Evolutionary conservation across 64 coral and sea anemone species (phyloP).

Genomic region (Dendrophyllia cribrosa): DNA sequence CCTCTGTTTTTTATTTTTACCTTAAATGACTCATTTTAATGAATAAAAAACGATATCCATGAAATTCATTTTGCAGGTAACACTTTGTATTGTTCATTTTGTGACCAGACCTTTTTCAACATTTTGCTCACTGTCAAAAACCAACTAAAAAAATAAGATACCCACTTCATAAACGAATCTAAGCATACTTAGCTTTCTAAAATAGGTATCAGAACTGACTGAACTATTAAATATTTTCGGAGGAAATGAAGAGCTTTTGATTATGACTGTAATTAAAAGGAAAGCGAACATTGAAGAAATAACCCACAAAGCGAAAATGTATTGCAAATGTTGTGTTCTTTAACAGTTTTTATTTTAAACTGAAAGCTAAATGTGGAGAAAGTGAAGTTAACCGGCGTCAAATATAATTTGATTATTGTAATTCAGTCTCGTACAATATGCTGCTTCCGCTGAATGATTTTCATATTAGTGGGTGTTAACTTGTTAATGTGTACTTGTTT

Average conservation of each 20-base stretch:
- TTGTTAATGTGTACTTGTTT: not conserved
- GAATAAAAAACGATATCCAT: too few species aligned
- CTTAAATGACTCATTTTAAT: not conserved
- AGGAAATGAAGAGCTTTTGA: slow-evolving; percentile 8
- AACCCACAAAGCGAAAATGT: not conserved
- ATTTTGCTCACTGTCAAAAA: not conserved
- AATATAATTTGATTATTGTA: not conserved
- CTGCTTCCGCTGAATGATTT: not conserved
- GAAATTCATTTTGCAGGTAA: too few species aligned
- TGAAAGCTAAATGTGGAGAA: not conserved
- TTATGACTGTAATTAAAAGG: not conserved
- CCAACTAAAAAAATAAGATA: not conserved
- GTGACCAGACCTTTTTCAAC: too few species aligned
- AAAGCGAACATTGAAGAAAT: not conserved
- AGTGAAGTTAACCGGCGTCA: not conserved
- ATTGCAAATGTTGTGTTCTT: not conserved
- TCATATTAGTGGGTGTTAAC: not conserved
- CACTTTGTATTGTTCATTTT: too few species aligned
- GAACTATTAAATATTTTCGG: not conserved
- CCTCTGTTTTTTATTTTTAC: too few species aligned
- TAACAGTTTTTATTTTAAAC: not conserved
- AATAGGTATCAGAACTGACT: not conserved
- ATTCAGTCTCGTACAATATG: not conserved
- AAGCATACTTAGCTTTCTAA: not conserved
- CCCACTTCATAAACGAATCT: too few species aligned